Percentiles rank a stretch among this genome's conserved stretches.
These are phyloP conservation scores for Glossophaga mutica DNA, from an alignment of 2,797 vertebrate species.

Conservation along the genomic window DNA sequence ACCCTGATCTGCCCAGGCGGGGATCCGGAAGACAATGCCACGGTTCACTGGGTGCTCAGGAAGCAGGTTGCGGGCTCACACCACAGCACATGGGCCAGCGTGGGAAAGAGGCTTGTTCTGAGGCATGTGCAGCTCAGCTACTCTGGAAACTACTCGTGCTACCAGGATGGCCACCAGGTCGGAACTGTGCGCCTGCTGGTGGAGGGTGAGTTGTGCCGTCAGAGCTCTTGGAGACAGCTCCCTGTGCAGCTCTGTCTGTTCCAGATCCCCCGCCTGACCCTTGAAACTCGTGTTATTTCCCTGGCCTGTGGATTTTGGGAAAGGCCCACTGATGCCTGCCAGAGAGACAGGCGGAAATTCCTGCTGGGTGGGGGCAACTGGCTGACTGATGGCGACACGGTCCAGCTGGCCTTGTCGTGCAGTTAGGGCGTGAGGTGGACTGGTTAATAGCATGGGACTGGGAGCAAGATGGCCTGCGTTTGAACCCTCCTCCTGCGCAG, in stretches of 20 bases:
- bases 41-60: constrained; percentile 62
- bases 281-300: background rate
- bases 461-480: background rate
- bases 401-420: background rate
- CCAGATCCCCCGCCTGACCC: background rate
- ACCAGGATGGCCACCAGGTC: constrained; percentile 41
- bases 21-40: background rate
- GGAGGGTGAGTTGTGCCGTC: constrained; percentile 80
- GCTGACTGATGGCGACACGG: no score
- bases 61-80: fast-evolving
- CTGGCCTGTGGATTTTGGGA: background rate
- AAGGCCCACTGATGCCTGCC: background rate
- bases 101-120: constrained; percentile 50
- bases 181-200: constrained; percentile 82
- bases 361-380: background rate
- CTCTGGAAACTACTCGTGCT: constrained; percentile 87
- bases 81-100: fast-evolving
- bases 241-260: fast-evolving
- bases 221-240: background rate
- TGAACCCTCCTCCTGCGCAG: background rate
- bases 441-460: background rate
- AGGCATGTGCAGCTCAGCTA: constrained; percentile 29
- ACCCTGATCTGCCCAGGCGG: constrained; percentile 65
- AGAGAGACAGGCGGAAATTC: background rate
- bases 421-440: no score